Evolutionary conservation across 2,113 vertebrate species (phyloP).

Genomic region (Theropithecus gelada): DNA sequence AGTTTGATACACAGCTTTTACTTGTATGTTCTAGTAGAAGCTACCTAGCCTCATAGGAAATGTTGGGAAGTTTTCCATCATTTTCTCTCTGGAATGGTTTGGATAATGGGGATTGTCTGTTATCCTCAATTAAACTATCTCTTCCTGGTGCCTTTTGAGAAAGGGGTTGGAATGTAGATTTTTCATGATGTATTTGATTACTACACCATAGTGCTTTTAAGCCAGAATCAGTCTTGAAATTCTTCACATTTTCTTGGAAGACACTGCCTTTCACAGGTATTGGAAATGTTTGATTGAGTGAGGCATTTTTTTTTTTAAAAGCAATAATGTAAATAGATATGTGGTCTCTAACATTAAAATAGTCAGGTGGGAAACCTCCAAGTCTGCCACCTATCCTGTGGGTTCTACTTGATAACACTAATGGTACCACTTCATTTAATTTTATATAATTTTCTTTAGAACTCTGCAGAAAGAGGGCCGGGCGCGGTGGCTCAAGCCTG

Average conservation of each 20-base stretch:
- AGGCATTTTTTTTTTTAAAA: neutral
- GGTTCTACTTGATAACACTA: neutral
- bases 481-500: too few relatives aligned
- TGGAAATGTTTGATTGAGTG: neutral
- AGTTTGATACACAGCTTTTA: neutral
- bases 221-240: neutral
- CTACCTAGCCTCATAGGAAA: neutral
- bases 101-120: neutral
- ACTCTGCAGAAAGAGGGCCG: neutral
- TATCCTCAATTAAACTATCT: neutral
- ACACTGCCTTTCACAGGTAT: neutral
- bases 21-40: neutral
- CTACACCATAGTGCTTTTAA: neutral
- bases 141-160: neutral
- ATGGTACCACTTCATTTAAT: neutral
- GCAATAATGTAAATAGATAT: neutral
- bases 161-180: neutral
- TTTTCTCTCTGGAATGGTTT: neutral
- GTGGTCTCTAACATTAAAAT: neutral
- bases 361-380: neutral
- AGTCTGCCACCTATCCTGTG: neutral
- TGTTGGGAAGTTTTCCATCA: neutral
- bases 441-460: neutral
- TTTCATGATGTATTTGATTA: neutral
- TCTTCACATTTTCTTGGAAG: neutral